These are phyloP conservation scores for Trachythela sp. DNA, from an alignment of 64 coral and sea anemone species.

Conservation along the genomic window DNA sequence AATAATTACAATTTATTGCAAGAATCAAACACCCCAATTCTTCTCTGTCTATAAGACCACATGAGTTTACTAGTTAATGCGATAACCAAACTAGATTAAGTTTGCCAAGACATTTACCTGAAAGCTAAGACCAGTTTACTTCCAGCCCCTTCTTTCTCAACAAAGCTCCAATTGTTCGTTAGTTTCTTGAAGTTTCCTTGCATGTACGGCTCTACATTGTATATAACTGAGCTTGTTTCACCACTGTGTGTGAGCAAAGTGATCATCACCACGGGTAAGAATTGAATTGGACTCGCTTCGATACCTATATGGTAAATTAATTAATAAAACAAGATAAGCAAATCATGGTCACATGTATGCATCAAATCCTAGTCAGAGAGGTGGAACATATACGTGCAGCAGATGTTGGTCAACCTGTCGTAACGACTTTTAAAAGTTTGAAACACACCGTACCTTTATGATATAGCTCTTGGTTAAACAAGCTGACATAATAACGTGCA, in stretches of 20 bases:
- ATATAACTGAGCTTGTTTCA: constrained; percentile 34
- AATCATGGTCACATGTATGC: no score
- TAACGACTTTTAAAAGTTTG: background rate
- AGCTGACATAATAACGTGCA: constrained; percentile 73
- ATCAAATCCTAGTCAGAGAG: no score
- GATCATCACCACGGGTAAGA: constrained; percentile 79
- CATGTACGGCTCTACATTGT: constrained; percentile 95
- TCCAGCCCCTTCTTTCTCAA: constrained; percentile 1
- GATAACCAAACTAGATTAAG: no score
- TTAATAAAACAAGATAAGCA: background rate
- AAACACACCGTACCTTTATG: constrained; percentile 35
- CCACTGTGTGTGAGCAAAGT: constrained; percentile 41
- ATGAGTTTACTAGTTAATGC: background rate
- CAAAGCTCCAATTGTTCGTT: constrained; percentile 76
- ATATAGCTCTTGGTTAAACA: constrained; percentile 75
- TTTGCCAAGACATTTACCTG: no score
- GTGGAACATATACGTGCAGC: no score
- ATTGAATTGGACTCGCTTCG: constrained; percentile 66
- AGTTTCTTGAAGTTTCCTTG: constrained; percentile 86
- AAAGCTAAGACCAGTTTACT: constrained; percentile 78
- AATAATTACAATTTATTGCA: background rate
- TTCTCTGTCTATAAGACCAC: background rate
- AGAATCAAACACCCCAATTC: background rate
- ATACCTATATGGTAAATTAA: constrained; percentile 42
- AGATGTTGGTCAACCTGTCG: no score